Percentiles rank a stretch among this genome's conserved stretches.
phyloP scores from a whole-genome alignment of 2,888 invertebrate species.

The Matsumyia berberina region DNA sequence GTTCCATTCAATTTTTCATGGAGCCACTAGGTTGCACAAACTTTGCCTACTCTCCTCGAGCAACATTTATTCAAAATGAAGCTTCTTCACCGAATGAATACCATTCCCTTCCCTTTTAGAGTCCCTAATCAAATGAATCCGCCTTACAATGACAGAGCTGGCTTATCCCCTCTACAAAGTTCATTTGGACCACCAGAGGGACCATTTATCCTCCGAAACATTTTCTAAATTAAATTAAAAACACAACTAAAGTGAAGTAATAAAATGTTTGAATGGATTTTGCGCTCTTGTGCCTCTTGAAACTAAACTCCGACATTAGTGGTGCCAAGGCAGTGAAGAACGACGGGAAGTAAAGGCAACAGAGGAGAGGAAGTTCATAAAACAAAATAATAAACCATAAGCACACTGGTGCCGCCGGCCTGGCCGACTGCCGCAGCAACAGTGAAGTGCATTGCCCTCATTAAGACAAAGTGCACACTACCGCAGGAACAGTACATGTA shows the following conservation, averaged over 20 bases:
- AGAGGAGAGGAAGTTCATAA: conserved; percentile 7
- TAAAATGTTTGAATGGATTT: conserved; percentile 1
- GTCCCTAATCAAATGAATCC: too few species aligned
- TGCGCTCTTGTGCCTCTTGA: neutral
- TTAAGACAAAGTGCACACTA: conserved; percentile 67
- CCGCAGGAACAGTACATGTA: conserved; percentile 32
- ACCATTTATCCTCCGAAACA: neutral
- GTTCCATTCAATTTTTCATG: too few species aligned
- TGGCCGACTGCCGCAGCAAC: conserved; percentile 28
- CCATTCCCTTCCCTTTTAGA: too few species aligned
- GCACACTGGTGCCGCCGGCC: conserved; percentile 19
- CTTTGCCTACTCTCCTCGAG: too few species aligned
- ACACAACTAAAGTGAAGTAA: conserved; percentile 7
- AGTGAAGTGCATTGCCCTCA: conserved; percentile 73
- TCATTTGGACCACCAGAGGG: too few species aligned
- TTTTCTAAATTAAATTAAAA: conserved; percentile 32
- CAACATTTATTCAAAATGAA: too few species aligned
- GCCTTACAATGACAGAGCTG: too few species aligned
- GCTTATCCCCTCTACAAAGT: too few species aligned
- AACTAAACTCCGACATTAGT: conserved; percentile 34
- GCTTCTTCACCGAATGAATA: too few species aligned
- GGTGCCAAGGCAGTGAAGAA: neutral
- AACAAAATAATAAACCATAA: conserved; percentile 66
- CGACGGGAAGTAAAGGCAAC: neutral
- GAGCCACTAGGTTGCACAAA: too few species aligned